Evolutionary conservation across 1,140 invertebrate species (phyloP), one percentile per base, ranked within the genome.

Genomic region (Ericerus pela): DNA sequence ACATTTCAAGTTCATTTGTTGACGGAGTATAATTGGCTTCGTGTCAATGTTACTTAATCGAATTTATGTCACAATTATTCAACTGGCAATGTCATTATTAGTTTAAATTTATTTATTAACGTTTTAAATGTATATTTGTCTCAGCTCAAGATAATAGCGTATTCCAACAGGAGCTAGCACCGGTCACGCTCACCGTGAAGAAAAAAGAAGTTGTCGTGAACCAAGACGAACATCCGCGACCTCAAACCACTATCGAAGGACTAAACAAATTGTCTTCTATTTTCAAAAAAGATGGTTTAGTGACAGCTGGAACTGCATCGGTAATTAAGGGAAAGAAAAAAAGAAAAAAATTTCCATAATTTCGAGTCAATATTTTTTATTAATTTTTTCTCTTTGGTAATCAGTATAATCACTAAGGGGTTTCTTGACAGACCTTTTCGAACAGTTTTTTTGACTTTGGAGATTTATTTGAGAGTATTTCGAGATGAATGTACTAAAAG

Each of bases 251-350:
- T 5, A 58, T 87, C 8, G 93, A 96, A 69, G 76, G 73, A 22
- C 72, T 99, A 1, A 76, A 78, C 60, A 88, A 88, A 73, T 71
- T 99, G 22, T 78, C 84, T 1, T 76, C 93, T 1, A 79, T 98
- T 11, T 99, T 99, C 72, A 94, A 98, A 70, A 95, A 98, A 71
- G 81, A 90, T 61, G 96, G 96, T 6, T 77, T 89, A 6, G 93
- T 98, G 2, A 97, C 91, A 43, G 95, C 96, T 58, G 96, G 91
- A 47, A 84, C 86, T 64, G 91, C 96, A 56, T 96, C 93, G 2
- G 89, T 93, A 73, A 78, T 78, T 72, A 60, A 43, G n/a, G n/a
- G n/a, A n/a, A n/a, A n/a, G n/a, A n/a, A n/a, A n/a, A n/a, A n/a
- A n/a, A n/a, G n/a, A n/a, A n/a, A n/a, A n/a, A n/a, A n/a, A n/a